phyloP scores from a whole-genome alignment of 1,140 invertebrate genomes.

The Hylaeus anthracinus region DNA sequence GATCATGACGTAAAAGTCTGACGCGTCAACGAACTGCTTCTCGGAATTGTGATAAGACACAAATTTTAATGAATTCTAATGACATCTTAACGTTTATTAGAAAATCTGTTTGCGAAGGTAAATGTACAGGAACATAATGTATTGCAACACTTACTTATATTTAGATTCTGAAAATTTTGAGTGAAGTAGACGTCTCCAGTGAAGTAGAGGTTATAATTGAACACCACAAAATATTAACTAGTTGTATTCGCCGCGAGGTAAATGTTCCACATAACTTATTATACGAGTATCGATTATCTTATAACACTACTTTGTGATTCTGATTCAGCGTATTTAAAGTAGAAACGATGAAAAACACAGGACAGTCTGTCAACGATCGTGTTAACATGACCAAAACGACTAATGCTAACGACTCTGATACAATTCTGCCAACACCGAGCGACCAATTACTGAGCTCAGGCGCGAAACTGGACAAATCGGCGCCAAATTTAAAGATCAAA shows the following conservation, averaged over 20 bases:
- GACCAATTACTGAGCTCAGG: neutral
- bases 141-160: constrained; percentile 22
- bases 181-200: neutral
- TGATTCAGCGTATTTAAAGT: neutral
- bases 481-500: neutral
- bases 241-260: neutral
- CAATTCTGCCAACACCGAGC: neutral
- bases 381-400: neutral
- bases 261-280: neutral
- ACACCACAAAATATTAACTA: neutral
- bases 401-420: neutral
- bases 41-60: neutral
- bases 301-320: neutral
- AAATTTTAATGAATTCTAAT: neutral
- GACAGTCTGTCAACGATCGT: neutral
- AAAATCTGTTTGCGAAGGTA: neutral
- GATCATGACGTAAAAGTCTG: constrained; percentile 15
- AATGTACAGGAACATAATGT: neutral
- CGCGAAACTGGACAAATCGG: neutral
- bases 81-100: neutral
- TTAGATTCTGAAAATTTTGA: neutral
- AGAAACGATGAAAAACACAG: neutral
- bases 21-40: constrained; percentile 2
- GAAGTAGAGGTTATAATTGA: constrained; percentile 23
- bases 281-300: neutral